Conservation (phyloP, 2,888 invertebrate species). For the Pyrocoelia pectoralis region DNA sequence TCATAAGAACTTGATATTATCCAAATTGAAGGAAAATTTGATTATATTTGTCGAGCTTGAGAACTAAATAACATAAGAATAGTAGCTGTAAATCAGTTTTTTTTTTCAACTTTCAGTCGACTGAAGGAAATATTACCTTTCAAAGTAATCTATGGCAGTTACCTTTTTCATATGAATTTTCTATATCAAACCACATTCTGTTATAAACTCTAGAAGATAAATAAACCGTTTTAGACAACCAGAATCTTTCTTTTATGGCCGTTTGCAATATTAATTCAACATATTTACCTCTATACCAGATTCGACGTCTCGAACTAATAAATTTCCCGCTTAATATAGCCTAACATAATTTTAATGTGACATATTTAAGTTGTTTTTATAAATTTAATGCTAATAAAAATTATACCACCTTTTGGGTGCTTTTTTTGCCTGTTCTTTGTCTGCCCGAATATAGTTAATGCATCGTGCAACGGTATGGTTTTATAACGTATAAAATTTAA, state of each 20-base stretch:
- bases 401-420: background rate
- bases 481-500: background rate
- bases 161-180: conserved; percentile 1
- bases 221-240: background rate
- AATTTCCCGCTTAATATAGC: background rate
- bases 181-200: conserved; percentile 1
- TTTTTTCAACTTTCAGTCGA: background rate
- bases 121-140: background rate
- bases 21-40: too few relatives aligned
- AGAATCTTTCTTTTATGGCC: conserved; percentile 6
- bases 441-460: background rate
- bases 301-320: conserved; percentile 16
- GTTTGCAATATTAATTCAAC: conserved; percentile 3
- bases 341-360: background rate
- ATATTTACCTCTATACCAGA: conserved; percentile 1
- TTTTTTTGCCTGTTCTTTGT: background rate
- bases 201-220: background rate
- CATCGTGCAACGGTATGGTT: background rate
- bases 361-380: conserved; percentile 1
- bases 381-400: background rate
- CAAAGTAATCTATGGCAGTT: background rate
- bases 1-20: too few relatives aligned
- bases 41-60: too few relatives aligned
- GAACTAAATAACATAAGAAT: too few relatives aligned
- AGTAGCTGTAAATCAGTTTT: background rate